Evolutionary conservation across 1,140 invertebrate genomes (phyloP), one percentile per base, ranked within the genome.

Genomic region (Heliconius hermathena): DNA sequence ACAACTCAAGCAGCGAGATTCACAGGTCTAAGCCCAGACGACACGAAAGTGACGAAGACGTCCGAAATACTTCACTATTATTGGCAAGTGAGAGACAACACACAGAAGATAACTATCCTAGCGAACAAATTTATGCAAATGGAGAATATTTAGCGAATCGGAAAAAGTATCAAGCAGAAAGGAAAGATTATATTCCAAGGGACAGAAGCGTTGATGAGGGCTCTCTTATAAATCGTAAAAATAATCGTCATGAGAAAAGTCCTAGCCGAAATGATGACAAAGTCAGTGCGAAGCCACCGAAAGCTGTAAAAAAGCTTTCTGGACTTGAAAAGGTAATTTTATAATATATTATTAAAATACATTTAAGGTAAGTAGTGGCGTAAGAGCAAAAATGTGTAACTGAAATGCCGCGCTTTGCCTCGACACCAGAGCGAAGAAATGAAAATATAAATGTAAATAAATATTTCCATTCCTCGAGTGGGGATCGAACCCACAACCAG

Each of bases 11-110:
- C 81, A 96, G 89, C 72, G 96, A 94, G 86, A 95, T 90, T 66
- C 90, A 86, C 83, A 95, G 85, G 90, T 95, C 82, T 87, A 89
- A 88, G 76, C 82, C 89, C 33, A 89, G 85, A 77, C 84, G 81
- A 81, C 85, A 91, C 76, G 95, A 95, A 79, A 95, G 96, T 79
- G 96, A 96, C 82, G 96, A 97, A 81, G 96, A 97, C 82, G 95
- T 96, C 3, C 95, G 96, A 81, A 95, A 96, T 4, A 96, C 95
- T 18, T 96, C 95, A 22, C 86, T 96, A 73, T 95, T 97, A 80
- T 95, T 97, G 75, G 96, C 95, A n/a, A 96, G 95, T 81, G 96
- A 97, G 83, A 93, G 96, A 74, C 94, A 96, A 79, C 96, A 96
- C 82, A 96, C 96, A 18, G 96, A 97, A 94, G 92, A 96, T 73